Percentiles rank a stretch among this genome's conserved stretches.
phyloP scores from a whole-genome alignment of 2,113 vertebrate species.

The Pardalotus punctatus region DNA sequence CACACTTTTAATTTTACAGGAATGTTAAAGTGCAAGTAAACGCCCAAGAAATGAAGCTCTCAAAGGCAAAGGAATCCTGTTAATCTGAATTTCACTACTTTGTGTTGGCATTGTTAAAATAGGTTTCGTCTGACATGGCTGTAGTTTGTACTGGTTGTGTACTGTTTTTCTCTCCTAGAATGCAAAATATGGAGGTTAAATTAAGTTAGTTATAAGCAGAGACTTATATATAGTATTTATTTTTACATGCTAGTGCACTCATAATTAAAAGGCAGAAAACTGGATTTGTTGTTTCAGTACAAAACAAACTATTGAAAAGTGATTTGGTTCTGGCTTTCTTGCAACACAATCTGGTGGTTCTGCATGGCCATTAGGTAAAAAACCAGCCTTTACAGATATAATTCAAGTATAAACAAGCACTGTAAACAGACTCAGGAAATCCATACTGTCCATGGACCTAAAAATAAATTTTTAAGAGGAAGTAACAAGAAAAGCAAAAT shows the following conservation, averaged over 20 bases:
- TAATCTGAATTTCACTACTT: neutral
- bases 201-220: neutral
- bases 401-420: neutral
- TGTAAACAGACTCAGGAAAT: neutral
- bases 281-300: neutral
- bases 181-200: neutral
- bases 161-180: neutral
- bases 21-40: constrained; percentile 16
- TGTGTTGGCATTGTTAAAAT: neutral
- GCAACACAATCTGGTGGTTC: neutral
- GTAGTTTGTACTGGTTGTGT: neutral
- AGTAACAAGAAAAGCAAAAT: neutral
- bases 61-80: neutral
- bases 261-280: neutral
- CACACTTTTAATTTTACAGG: neutral
- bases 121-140: neutral
- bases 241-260: neutral
- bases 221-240: neutral
- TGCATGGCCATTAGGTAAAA: neutral
- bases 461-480: neutral
- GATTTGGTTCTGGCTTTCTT: neutral
- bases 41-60: neutral
- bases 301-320: neutral
- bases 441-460: neutral
- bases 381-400: neutral